Conservation (phyloP, 2,797 vertebrate species). For the Sarcophilus harrisii region DNA sequence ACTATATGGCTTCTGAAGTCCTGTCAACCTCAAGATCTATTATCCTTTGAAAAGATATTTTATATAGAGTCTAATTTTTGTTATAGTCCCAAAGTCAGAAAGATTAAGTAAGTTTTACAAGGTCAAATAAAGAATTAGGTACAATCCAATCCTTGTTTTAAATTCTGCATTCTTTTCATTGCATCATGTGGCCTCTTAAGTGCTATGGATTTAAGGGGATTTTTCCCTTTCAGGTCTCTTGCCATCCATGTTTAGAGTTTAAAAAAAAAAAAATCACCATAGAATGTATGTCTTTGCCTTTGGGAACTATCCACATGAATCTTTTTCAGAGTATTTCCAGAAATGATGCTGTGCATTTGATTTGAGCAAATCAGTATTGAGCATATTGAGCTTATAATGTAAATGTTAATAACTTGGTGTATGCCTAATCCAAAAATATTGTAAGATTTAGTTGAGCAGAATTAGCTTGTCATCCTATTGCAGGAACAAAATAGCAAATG, state of each 20-base stretch:
- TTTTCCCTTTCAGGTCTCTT: background rate
- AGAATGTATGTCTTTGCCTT: background rate
- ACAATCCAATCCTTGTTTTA: background rate
- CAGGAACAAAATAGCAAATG: background rate
- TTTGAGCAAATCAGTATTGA: background rate
- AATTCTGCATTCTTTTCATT: background rate
- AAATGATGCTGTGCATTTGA: background rate
- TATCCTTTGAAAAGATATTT: background rate
- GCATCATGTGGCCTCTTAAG: background rate
- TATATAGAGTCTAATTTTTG: background rate
- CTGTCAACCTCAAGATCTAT: background rate
- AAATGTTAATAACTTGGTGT: conserved; percentile 4
- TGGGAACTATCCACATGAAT: background rate
- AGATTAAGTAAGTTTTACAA: background rate
- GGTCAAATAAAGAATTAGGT: background rate
- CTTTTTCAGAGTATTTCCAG: background rate
- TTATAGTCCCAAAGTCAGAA: background rate
- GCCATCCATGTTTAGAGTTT: background rate
- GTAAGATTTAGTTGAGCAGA: conserved; percentile 9
- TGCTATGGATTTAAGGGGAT: no score
- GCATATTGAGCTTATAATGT: background rate
- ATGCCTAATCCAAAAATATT: conserved; percentile 4
- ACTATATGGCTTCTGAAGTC: background rate
- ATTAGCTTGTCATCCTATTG: background rate
- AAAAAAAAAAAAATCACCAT: background rate